These are phyloP conservation scores for Taurulus bubalis DNA, from an alignment of 2,113 vertebrate genomes.

Conservation along the genomic window DNA sequence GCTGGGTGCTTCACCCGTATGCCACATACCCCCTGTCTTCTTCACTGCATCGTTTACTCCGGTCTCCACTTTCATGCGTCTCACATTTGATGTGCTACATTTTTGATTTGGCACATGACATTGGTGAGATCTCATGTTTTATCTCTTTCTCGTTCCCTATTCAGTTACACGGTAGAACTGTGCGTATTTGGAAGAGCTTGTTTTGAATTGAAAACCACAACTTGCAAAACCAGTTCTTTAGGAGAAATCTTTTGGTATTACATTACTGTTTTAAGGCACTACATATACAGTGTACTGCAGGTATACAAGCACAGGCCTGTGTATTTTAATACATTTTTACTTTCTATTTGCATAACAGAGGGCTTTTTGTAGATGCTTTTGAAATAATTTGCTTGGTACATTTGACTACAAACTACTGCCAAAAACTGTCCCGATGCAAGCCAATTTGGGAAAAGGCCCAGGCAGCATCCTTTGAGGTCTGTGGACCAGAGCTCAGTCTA, in stretches of 20 bases:
- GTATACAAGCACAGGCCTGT: neutral
- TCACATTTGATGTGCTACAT: constrained; percentile 26
- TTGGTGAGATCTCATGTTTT: constrained; percentile 10
- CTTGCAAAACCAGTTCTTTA: neutral
- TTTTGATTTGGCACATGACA: neutral
- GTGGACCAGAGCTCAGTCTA: neutral
- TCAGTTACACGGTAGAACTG: neutral
- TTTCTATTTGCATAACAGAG: neutral
- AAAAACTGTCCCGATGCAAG: neutral
- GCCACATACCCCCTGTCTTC: constrained; percentile 14
- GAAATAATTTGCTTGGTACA: neutral
- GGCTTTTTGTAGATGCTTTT: neutral
- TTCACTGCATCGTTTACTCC: constrained; percentile 37
- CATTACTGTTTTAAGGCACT: neutral
- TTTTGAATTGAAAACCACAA: neutral
- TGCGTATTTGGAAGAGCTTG: neutral
- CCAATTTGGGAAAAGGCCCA: neutral
- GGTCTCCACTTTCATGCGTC: constrained; percentile 37
- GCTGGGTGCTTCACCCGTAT: constrained; percentile 34
- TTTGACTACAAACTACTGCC: neutral
- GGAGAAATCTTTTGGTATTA: neutral
- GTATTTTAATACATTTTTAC: neutral
- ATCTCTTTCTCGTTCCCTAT: neutral
- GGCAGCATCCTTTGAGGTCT: neutral
- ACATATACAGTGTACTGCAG: neutral